Evolutionary conservation across 2,888 invertebrate genomes (phyloP).

Genomic region (Eupithecia insigniata): DNA sequence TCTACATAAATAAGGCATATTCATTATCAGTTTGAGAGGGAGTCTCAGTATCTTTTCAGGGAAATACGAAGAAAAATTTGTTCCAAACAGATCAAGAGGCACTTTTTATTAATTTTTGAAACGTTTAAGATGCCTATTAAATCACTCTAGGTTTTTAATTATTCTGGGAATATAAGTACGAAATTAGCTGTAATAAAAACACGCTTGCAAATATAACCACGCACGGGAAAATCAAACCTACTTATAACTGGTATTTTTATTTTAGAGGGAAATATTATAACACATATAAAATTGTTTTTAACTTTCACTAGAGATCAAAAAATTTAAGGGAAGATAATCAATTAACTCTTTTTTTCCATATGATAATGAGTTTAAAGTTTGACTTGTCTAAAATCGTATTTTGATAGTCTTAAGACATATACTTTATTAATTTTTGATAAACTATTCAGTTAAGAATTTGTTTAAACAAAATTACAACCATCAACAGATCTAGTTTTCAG

Average conservation of each 20-base stretch:
- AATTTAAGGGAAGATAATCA: no score
- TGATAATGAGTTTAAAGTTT: no score
- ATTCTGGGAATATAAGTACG: neutral
- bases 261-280: no score
- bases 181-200: no score
- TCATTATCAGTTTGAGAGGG: neutral
- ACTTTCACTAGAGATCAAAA: no score
- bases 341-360: neutral
- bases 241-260: neutral
- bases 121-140: neutral
- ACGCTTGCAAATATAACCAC: neutral
- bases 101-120: neutral
- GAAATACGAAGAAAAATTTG: neutral
- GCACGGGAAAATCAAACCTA: neutral
- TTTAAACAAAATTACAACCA: conserved; percentile 12
- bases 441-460: neutral
- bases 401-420: no score
- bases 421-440: no score
- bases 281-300: no score
- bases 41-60: neutral
- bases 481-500: conserved; percentile 21
- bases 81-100: neutral
- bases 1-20: neutral
- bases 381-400: no score
- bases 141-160: neutral